Base-by-base conservation (phyloP, 2,113 vertebrate species). In the Hemibagrus wyckioides region DNA sequence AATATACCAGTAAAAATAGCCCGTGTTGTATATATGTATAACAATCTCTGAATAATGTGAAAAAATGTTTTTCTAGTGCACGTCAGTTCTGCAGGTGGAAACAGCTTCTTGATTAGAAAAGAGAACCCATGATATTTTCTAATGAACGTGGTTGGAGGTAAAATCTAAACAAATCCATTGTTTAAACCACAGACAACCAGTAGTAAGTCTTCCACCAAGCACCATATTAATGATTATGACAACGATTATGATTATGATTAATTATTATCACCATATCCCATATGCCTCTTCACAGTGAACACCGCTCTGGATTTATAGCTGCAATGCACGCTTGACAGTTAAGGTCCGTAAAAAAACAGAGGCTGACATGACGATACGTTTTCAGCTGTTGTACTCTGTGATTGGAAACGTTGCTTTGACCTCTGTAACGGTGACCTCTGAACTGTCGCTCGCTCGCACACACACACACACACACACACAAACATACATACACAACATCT, bases 351-450 rank as follows among this genome's bases (percentile, higher is more conserved):
- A 56, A 23, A n/a, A 36, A n/a, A 36, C n/a, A 56, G 15, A 36
- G 2, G 30, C n/a, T 17, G 1, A 50, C 14, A 2, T 77, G 75
- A 77, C 2, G 15, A 56, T 33, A 56, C 3, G 30, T 36, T 56
- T 80, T 80, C 77, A 80, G 52, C 52, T 80, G 77, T 90, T 33
- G 25, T 84, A 67, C 80, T 82, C 87, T 88, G 61, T n/a, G 39
- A 54, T 54, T 54, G 44, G 63, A 59, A 50, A 28, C 2, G 17
- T 48, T 30, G 25, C 54, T 33, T 48, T 36, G 84, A 77, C 73
- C 54, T 76, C 8, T 21, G 39, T 15, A 30, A 85, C 69, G 59
- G 54, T 2, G 14, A 57, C 36, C 52, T 76, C 54, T 85, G 77
- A 86, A 80, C 73, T 50, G 30, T 63, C 33, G 48, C 54, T 76